Conservation (phyloP, 2,888 invertebrate genomes). For the Villa cingulata region DNA sequence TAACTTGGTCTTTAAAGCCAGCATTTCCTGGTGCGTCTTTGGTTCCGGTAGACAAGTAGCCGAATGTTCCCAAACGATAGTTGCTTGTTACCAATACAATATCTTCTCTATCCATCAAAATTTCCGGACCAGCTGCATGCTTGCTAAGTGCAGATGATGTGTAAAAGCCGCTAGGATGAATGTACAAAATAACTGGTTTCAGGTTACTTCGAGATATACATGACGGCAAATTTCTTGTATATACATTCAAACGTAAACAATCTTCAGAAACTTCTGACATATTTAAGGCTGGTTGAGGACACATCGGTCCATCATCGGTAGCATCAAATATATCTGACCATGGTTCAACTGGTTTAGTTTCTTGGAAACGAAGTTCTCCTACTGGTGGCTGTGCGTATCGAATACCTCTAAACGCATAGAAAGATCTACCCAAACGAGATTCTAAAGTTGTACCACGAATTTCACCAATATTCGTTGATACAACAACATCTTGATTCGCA, state of each 20-base stretch:
- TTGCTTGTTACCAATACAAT: constrained; percentile 48
- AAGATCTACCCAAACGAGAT: constrained; percentile 15
- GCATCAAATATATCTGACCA: constrained; percentile 44
- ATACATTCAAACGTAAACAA: constrained; percentile 42
- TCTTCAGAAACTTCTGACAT: constrained; percentile 35
- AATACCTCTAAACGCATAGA: constrained; percentile 25
- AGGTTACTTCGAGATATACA: too few species aligned
- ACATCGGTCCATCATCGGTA: constrained; percentile 43
- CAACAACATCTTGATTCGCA: not conserved
- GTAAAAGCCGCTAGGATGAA: constrained; percentile 52
- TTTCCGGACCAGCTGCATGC: constrained; percentile 10
- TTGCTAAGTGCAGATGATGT: constrained; percentile 29
- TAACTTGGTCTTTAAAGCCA: constrained; percentile 45
- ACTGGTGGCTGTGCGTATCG: constrained; percentile 35
- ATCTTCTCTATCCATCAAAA: constrained; percentile 42
- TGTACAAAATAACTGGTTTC: constrained; percentile 45
- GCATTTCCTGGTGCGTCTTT: constrained; percentile 41
- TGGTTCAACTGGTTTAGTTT: constrained; percentile 22
- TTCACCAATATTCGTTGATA: constrained; percentile 18
- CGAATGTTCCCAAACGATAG: constrained; percentile 44
- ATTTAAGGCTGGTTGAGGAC: constrained; percentile 31
- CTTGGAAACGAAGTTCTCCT: constrained; percentile 25
- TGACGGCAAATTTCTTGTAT: constrained; percentile 25
- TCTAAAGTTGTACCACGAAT: constrained; percentile 31
- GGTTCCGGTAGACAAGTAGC: constrained; percentile 39